phyloP scores from a whole-genome alignment of 2,113 vertebrate species.

The Siniperca knerii region DNA sequence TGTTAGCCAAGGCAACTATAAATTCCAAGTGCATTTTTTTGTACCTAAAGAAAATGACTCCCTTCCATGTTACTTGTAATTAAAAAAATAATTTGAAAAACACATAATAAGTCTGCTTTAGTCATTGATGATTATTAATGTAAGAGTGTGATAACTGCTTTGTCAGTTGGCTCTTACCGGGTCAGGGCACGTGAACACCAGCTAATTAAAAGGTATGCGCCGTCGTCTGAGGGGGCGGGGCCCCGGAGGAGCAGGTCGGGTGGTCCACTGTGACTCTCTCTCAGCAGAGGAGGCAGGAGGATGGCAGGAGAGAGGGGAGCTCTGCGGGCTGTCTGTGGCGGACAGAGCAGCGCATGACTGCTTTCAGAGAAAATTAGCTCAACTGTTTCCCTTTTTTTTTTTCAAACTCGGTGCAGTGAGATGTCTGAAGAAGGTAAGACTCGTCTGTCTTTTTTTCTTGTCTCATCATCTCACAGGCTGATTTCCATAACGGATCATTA shows the following conservation, averaged over 20 bases:
- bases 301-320: slow-evolving; percentile 16
- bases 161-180: background rate
- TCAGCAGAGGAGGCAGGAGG: slow-evolving; percentile 53
- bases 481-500: slow-evolving; percentile 25
- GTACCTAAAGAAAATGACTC: background rate
- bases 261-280: slow-evolving; percentile 52
- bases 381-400: background rate
- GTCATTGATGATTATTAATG: background rate
- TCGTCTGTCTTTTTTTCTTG: background rate
- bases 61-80: too few species aligned
- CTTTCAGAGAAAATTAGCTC: background rate
- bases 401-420: slow-evolving; percentile 7
- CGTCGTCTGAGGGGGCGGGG: slow-evolving; percentile 51
- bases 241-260: slow-evolving; percentile 51
- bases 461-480: slow-evolving; percentile 15
- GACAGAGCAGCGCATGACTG: slow-evolving; percentile 22
- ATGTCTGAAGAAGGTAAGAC: slow-evolving; percentile 63
- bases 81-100: background rate
- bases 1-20: too few species aligned
- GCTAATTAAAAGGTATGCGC: slow-evolving; percentile 11
- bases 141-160: too few species aligned
- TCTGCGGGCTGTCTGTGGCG: slow-evolving; percentile 9
- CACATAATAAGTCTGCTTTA: background rate
- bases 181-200: background rate
- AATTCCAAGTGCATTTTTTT: background rate